These are phyloP conservation scores for Lagopus muta DNA, from an alignment of 2,113 vertebrate genomes.

Conservation along the genomic window DNA sequence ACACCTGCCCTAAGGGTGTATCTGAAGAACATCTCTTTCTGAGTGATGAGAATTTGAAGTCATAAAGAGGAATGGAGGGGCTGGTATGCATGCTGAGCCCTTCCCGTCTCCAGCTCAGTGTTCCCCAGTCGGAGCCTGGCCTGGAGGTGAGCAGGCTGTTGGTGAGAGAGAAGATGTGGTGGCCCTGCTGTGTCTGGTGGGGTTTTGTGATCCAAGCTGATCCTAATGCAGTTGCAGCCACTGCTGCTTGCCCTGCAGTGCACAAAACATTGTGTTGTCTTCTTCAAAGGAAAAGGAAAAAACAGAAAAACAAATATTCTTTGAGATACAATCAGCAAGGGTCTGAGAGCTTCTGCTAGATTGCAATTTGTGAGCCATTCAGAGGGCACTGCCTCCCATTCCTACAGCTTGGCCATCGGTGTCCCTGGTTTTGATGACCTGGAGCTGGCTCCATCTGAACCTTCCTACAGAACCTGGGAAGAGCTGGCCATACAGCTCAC, in stretches of 20 bases:
- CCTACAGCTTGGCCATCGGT: neutral
- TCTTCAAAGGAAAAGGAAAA: neutral
- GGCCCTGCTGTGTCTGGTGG: neutral
- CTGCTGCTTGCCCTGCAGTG: neutral
- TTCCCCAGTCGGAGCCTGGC: neutral
- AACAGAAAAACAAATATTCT: neutral
- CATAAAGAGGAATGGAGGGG: neutral
- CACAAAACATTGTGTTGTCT: neutral
- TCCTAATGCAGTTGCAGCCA: neutral
- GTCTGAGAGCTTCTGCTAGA: neutral
- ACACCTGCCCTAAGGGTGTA: neutral
- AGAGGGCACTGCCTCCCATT: neutral
- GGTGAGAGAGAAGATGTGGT: neutral
- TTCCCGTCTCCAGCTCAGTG: neutral
- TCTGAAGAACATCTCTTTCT: neutral
- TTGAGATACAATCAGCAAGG: neutral
- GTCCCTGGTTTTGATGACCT: neutral
- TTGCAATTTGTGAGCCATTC: neutral
- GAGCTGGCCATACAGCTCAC: fast-evolving
- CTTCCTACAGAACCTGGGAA: neutral
- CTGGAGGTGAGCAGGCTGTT: neutral
- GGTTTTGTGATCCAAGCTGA: neutral
- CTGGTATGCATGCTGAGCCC: neutral
- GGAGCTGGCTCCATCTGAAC: neutral
- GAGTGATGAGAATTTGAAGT: neutral